Evolutionary conservation across 2,888 invertebrate species (phyloP).

Genomic region (Pollenia griseotomentosa): DNA sequence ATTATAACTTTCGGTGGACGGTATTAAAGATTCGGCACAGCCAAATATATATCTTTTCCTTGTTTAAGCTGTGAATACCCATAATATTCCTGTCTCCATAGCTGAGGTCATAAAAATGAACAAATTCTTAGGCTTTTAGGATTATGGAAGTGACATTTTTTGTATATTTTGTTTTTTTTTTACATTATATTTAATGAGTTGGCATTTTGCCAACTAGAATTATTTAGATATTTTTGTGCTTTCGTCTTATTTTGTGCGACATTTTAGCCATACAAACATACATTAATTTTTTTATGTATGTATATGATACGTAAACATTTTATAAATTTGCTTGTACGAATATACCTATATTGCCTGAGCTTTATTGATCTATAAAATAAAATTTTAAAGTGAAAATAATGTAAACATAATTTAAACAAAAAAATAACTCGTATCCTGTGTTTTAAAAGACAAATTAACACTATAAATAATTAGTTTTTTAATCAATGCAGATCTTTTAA

Average conservation of each 20-base stretch:
- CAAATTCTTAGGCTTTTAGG: not conserved
- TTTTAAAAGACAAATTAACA: too few species aligned
- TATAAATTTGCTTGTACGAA: not conserved
- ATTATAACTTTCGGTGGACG: too few species aligned
- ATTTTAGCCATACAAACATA: not conserved
- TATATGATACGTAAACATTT: not conserved
- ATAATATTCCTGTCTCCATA: not conserved
- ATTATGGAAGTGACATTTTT: constrained; percentile 40
- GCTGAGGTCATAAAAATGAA: not conserved
- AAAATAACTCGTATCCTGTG: too few species aligned
- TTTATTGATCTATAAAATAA: constrained; percentile 4
- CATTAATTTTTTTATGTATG: not conserved
- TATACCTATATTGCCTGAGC: not conserved
- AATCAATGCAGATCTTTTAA: too few species aligned
- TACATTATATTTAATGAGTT: constrained; percentile 48
- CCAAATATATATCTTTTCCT: too few species aligned
- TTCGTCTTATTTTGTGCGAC: not conserved
- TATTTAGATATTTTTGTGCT: not conserved
- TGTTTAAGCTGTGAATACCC: too few species aligned
- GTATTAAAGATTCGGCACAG: too few species aligned
- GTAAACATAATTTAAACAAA: too few species aligned
- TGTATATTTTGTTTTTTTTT: constrained; percentile 7
- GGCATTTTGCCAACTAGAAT: constrained; percentile 42
- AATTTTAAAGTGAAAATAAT: constrained; percentile 13
- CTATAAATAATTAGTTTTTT: too few species aligned